Percentiles rank a stretch among this genome's conserved stretches.
These are phyloP conservation scores for Machaerirhynchus nigripectus DNA, from an alignment of 2,113 vertebrate species.

Conservation along the genomic window DNA sequence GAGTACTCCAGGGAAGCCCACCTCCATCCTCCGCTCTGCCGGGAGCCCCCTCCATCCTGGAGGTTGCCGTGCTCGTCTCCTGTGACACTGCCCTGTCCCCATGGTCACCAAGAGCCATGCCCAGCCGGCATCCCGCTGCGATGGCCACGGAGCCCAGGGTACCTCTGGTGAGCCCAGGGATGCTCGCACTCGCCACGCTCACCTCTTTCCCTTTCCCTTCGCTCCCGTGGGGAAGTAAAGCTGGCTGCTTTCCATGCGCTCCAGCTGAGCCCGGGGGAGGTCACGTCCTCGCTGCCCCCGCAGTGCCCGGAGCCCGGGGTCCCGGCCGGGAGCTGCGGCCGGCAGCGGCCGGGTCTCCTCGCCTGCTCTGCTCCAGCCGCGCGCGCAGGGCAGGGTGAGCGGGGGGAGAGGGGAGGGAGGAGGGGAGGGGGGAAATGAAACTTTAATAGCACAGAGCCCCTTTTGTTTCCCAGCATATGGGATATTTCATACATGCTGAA, in stretches of 20 bases:
- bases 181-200: neutral
- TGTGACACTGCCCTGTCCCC: neutral
- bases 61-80: neutral
- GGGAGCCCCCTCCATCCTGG: neutral
- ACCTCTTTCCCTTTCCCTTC: neutral
- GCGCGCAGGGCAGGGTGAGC: constrained; percentile 69
- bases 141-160: neutral
- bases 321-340: neutral
- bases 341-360: neutral
- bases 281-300: neutral
- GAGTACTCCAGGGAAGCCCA: neutral
- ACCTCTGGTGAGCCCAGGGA: neutral
- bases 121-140: neutral
- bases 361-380: constrained; percentile 48
- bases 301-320: neutral
- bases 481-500: constrained; percentile 85
- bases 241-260: neutral
- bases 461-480: constrained; percentile 83
- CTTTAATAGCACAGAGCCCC: constrained; percentile 84
- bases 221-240: neutral
- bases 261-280: neutral
- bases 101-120: accelerated
- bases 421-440: constrained; percentile 77
- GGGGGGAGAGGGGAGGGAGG: constrained; percentile 69
- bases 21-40: neutral